phyloP scores from a whole-genome alignment of 2,888 invertebrate species.

The Acleris cristana region DNA sequence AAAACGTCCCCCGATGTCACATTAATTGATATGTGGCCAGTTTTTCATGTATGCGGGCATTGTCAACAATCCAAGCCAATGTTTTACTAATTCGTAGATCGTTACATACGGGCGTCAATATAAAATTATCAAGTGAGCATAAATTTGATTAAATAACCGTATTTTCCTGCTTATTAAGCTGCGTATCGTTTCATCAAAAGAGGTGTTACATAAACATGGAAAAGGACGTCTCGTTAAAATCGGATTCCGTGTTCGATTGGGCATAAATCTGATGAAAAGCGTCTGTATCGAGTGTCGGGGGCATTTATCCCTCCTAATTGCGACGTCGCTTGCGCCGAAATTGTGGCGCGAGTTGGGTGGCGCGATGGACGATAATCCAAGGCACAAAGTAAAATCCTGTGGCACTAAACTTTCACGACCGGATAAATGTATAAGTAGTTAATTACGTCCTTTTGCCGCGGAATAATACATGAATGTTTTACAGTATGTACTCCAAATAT shows the following conservation, averaged over 20 bases:
- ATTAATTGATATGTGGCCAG: constrained; percentile 77
- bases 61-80: constrained; percentile 56
- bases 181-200: constrained; percentile 58
- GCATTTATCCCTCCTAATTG: constrained; percentile 80
- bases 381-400: constrained; percentile 2
- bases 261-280: constrained; percentile 73
- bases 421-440: no score
- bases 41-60: constrained; percentile 73
- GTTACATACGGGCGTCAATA: constrained; percentile 66
- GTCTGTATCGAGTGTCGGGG: constrained; percentile 70
- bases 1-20: constrained; percentile 70
- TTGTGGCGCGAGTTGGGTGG: constrained; percentile 72
- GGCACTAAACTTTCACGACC: no score
- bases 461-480: no score
- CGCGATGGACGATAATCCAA: constrained; percentile 62
- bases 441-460: no score
- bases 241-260: constrained; percentile 67
- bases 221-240: constrained; percentile 71
- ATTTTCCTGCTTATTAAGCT: not conserved
- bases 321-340: constrained; percentile 69
- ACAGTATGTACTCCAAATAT: no score
- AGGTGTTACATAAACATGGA: constrained; percentile 70
- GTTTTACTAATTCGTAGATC: constrained; percentile 68
- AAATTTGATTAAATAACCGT: constrained; percentile 10
- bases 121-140: constrained; percentile 39